A percentile compares a stretch with the other conserved stretches of the same genome.
Evolutionary conservation across 2,797 vertebrate species (phyloP).

Genomic region (Notoglanidium macrostoma): DNA sequence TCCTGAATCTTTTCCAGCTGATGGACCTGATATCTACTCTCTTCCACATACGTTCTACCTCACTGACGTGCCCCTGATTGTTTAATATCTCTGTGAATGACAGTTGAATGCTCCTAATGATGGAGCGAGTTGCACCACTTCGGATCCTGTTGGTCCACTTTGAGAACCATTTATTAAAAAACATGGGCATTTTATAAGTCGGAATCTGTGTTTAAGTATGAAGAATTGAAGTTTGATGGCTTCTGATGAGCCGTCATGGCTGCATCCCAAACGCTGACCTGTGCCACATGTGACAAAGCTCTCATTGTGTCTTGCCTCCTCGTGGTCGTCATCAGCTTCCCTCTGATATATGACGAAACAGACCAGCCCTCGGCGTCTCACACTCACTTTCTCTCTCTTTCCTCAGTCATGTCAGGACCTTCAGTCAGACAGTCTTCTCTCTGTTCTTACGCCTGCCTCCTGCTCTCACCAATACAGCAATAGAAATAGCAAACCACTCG

Average conservation of each 20-base stretch:
- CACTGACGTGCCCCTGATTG: neutral
- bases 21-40: neutral
- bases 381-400: conserved; percentile 35
- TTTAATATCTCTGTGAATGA: neutral
- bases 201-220: neutral
- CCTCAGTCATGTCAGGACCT: conserved; percentile 26
- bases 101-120: neutral
- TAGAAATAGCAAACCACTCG: neutral
- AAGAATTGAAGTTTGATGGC: neutral
- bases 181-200: neutral
- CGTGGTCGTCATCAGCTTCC: conserved; percentile 70
- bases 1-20: neutral
- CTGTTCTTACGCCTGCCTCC: conserved; percentile 38
- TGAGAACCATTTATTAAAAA: neutral
- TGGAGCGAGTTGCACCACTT: neutral
- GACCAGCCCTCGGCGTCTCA: conserved; percentile 27
- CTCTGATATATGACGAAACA: conserved; percentile 54
- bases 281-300: conserved; percentile 69
- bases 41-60: neutral
- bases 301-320: conserved; percentile 72
- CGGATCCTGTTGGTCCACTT: neutral
- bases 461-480: neutral
- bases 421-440: conserved; percentile 42
- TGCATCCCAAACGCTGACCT: neutral
- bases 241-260: neutral